Percentiles rank a stretch among this genome's conserved stretches.
phyloP scores from a whole-genome alignment of 2,888 invertebrate genomes.

The Perithous albicinctus region DNA sequence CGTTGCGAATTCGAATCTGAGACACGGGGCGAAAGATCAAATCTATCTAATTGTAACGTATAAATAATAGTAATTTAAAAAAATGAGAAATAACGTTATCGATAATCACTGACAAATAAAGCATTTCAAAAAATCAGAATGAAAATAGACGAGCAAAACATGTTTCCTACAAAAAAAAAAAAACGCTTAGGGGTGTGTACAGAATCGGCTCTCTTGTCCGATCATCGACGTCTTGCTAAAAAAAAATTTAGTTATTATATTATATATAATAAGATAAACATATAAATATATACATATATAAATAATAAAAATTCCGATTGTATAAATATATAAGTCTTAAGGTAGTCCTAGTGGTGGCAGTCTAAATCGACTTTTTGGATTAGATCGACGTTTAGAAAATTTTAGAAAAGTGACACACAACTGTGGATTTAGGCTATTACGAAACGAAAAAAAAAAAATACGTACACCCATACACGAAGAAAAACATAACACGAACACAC shows the following conservation, averaged over 20 bases:
- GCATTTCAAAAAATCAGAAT: slow-evolving; percentile 43
- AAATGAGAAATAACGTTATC: slow-evolving; percentile 44
- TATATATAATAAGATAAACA: slow-evolving; percentile 27
- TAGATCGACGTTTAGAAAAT: slow-evolving; percentile 51
- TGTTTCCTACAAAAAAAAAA: slow-evolving; percentile 77
- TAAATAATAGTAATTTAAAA: slow-evolving; percentile 36
- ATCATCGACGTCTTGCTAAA: slow-evolving; percentile 47
- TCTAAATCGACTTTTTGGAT: slow-evolving; percentile 42
- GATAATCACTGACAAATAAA: slow-evolving; percentile 64
- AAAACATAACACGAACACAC: slow-evolving; percentile 5
- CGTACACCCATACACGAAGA: neutral
- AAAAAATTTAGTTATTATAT: slow-evolving; percentile 18
- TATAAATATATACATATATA: slow-evolving; percentile 37
- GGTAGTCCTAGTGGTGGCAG: slow-evolving; percentile 46
- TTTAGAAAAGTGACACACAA: slow-evolving; percentile 30
- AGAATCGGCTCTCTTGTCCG: slow-evolving; percentile 53
- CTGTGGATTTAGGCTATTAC: slow-evolving; percentile 29
- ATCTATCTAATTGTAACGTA: slow-evolving; percentile 40
- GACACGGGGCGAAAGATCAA: slow-evolving; percentile 39
- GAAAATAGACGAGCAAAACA: slow-evolving; percentile 70
- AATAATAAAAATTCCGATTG: slow-evolving; percentile 46
- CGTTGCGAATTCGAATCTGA: slow-evolving; percentile 36
- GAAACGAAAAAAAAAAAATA: slow-evolving; percentile 11
- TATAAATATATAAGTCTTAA: slow-evolving; percentile 56
- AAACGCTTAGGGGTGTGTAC: slow-evolving; percentile 60